A percentile compares a stretch with the other conserved stretches of the same genome.
These are phyloP conservation scores for Lucilia sericata DNA, from an alignment of 1,140 invertebrate genomes.

Conservation along the genomic window DNA sequence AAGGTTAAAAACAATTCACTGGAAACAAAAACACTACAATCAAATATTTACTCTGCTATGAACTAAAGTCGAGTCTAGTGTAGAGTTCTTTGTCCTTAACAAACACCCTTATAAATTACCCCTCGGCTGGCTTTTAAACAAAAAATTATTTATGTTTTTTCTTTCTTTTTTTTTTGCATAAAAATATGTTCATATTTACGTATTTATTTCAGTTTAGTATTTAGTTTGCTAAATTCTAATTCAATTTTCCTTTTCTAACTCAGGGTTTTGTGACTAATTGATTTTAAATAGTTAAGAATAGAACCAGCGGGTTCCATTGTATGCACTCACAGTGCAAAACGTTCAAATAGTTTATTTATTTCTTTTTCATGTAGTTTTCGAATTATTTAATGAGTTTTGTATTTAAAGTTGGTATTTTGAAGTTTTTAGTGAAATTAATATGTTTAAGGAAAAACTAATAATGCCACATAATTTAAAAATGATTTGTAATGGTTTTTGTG, in stretches of 20 bases:
- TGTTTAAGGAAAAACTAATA: no score
- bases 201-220: background rate
- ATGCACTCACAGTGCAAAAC: background rate
- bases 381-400: no score
- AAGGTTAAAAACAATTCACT: background rate
- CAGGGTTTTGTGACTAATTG: slow-evolving; percentile 22
- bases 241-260: background rate
- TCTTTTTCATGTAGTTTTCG: no score
- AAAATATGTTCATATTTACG: background rate
- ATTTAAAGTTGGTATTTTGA: no score
- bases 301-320: background rate
- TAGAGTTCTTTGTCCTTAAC: background rate
- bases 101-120: background rate
- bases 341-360: background rate
- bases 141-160: background rate
- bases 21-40: background rate
- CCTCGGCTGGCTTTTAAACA: background rate
- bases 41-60: background rate
- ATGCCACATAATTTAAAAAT: no score
- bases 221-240: background rate
- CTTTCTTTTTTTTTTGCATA: background rate
- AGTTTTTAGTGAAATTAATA: no score
- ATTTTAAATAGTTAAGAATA: background rate
- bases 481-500: no score
- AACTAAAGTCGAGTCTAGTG: background rate